Evolutionary conservation across 2,113 vertebrate genomes (phyloP).

Genomic region (Emydura subglobosa): DNA sequence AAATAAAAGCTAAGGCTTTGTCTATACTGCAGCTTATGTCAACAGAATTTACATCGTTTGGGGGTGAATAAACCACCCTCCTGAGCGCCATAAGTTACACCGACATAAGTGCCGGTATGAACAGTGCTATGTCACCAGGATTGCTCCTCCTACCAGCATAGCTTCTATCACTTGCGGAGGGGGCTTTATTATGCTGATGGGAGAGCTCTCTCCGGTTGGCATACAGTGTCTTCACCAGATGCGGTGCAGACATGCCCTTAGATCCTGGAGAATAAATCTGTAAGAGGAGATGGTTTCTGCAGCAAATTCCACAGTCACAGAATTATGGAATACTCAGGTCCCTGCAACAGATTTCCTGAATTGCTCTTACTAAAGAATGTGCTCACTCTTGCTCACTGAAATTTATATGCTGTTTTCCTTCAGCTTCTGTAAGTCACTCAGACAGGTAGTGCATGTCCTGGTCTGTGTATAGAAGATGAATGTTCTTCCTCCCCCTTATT

Average conservation of each 20-base stretch:
- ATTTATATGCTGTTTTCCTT: background rate
- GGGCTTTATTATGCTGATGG: too few species aligned
- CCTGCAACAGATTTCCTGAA: background rate
- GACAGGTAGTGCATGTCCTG: constrained; percentile 9
- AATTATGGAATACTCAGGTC: background rate
- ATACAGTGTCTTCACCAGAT: too few species aligned
- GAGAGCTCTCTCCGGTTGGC: too few species aligned
- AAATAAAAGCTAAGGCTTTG: background rate
- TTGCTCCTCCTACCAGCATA: too few species aligned
- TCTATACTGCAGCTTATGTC: too few species aligned
- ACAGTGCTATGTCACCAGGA: too few species aligned
- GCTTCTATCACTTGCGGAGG: too few species aligned
- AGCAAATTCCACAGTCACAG: background rate
- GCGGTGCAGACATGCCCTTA: background rate
- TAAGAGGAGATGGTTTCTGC: background rate
- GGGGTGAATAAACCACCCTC: too few species aligned
- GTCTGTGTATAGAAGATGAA: background rate
- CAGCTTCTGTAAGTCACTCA: background rate
- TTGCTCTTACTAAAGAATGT: background rate
- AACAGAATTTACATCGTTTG: too few species aligned
- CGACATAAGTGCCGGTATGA: too few species aligned
- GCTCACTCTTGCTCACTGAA: background rate
- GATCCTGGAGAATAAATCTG: background rate
- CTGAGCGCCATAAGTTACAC: too few species aligned
- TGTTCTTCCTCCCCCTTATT: background rate